Evolutionary conservation across 2,888 invertebrate species (phyloP), one percentile per base, ranked within the genome.

Genomic region (Pristionchus maxplancki): DNA sequence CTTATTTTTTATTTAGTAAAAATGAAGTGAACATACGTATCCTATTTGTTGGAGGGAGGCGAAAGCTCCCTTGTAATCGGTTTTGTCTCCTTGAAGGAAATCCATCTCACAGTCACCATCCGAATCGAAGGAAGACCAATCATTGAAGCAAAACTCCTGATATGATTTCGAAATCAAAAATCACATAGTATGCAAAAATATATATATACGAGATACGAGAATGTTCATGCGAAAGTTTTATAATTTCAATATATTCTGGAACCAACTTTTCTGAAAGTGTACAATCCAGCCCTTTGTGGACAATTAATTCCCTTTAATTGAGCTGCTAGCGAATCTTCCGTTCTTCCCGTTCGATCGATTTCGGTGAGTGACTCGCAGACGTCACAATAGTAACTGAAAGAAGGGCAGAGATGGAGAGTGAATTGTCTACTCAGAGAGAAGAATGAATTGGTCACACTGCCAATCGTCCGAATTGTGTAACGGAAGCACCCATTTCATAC

Each of bases 31-130:
- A 90, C 93, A 90, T 40, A 94, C 94, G 89, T 94, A 94, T 90
- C 94, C 94, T 64, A 94, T 91, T 92, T 94, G 94, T 85, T 94
- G 94, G 8, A 94, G 89, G 48, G 93, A 91, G 17, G 93, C 89
- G 50, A 95, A 89, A 24, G 94, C 94, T 34, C 92, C 91, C 86
- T 94, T 94, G 84, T 94, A 92, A 86, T 94, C 93, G 40, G 91
- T 91, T 67, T 92, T 89, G 62, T 94, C 93, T 28, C 92, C 91
- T 87, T 93, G 90, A 24, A 94, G 78, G 83, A 94, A 94, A 89
- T 94, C 94, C 90, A 95, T 90, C 84, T 93, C 93, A 89, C 94
- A 94, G 89, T 94, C 94, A 20, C 93, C 93, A 88, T 94, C 93
- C 4, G 92, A 89, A 89, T 94, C 94, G 88, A 94, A 93, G 1